Conservation (phyloP, 2,113 vertebrate species). For the Penelope pileata region DNA sequence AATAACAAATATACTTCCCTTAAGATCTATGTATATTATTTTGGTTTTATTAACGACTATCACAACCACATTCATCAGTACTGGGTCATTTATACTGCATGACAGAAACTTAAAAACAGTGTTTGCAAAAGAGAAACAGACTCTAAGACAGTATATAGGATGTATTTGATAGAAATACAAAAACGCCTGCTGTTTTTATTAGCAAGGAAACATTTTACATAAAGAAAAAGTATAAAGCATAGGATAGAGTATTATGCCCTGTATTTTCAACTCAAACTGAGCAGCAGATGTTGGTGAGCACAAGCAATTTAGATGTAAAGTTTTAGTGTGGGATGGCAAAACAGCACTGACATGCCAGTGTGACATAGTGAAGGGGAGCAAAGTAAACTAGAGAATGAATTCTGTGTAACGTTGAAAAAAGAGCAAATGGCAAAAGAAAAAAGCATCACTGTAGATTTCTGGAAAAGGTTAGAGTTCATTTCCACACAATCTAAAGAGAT, state of each 20-base stretch:
- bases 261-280: not conserved
- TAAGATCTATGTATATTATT: not conserved
- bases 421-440: not conserved
- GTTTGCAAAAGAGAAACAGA: not conserved
- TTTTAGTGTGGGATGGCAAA: not conserved
- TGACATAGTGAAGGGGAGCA: not conserved
- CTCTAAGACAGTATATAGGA: rapidly evolving
- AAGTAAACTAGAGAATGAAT: not conserved
- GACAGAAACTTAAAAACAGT: not conserved
- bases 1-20: not conserved
- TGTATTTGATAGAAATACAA: not conserved
- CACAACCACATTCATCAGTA: not conserved
- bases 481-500: not conserved
- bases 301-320: not conserved
- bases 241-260: not conserved
- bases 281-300: not conserved
- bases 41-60: not conserved
- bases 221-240: not conserved
- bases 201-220: not conserved
- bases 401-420: not conserved
- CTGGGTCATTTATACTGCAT: rapidly evolving
- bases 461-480: not conserved
- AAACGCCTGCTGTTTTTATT: not conserved
- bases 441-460: not conserved
- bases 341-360: not conserved